Evolutionary conservation across 2,797 vertebrate species (phyloP).

Genomic region (Protonibea diacanthus): DNA sequence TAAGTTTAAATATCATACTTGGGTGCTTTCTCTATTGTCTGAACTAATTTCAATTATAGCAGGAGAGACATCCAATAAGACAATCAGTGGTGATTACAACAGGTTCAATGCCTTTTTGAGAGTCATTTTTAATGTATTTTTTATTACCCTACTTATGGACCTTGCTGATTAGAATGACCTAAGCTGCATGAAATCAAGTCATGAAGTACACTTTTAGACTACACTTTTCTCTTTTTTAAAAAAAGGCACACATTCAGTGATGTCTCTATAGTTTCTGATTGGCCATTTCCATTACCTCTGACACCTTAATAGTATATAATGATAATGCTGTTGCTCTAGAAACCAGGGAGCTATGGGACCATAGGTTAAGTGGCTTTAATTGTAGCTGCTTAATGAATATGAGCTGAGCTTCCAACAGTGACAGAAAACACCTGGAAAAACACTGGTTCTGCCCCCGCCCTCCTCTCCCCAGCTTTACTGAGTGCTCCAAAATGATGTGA

Average conservation of each 20-base stretch:
- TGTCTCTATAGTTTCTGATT: constrained; percentile 17
- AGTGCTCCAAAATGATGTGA: constrained; percentile 1
- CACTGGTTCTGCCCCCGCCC: background rate
- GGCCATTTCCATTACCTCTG: constrained; percentile 15
- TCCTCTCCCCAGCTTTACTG: background rate
- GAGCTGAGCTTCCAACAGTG: constrained; percentile 35
- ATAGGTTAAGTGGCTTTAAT: constrained; percentile 45
- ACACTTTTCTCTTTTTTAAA: constrained; percentile 2
- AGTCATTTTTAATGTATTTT: background rate
- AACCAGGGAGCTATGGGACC: background rate
- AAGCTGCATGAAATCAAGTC: background rate
- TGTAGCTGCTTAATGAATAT: constrained; percentile 58
- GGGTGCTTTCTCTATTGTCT: background rate
- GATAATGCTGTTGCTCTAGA: constrained; percentile 13
- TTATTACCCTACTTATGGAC: background rate
- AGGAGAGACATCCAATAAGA: constrained; percentile 3
- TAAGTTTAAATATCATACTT: background rate
- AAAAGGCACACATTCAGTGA: background rate
- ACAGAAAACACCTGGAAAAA: constrained; percentile 49
- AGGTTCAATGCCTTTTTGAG: background rate
- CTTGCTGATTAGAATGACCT: background rate
- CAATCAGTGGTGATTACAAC: background rate
- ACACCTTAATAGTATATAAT: constrained; percentile 33
- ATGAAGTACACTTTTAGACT: background rate
- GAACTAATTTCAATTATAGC: background rate